Percentiles rank a stretch among this genome's conserved stretches.
Evolutionary conservation across 2,113 vertebrate genomes (phyloP).

Genomic region (Oceanodroma tethys): DNA sequence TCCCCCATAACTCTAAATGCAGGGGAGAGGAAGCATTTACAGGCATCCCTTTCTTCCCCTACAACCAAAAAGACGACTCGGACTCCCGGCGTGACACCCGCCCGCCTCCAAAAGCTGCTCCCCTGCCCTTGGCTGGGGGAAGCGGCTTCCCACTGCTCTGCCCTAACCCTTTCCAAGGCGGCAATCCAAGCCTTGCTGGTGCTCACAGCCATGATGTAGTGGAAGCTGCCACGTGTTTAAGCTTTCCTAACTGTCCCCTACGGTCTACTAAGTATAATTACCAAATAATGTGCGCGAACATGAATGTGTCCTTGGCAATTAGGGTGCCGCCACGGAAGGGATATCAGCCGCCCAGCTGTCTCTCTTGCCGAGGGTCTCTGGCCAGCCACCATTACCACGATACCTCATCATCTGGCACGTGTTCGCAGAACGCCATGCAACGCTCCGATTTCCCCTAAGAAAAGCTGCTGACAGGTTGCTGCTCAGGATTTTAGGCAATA

Average conservation of each 20-base stretch:
- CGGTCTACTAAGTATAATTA: neutral
- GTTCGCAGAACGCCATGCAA: neutral
- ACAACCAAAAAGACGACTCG: accelerated
- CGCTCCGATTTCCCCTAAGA: neutral
- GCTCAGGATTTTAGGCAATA: neutral
- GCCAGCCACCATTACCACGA: neutral
- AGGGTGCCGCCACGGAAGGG: neutral
- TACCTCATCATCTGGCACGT: neutral
- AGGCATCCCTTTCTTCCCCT: neutral
- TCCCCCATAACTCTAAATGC: too few species aligned
- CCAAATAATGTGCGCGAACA: neutral
- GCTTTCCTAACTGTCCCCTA: neutral
- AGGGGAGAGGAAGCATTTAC: neutral
- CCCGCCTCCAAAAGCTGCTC: neutral
- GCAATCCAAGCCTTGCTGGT: neutral
- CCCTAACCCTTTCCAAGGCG: neutral
- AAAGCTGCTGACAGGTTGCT: neutral
- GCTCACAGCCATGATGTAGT: neutral
- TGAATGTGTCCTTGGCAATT: neutral
- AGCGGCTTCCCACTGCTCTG: neutral
- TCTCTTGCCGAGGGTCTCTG: neutral
- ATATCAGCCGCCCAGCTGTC: neutral
- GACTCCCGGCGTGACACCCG: neutral
- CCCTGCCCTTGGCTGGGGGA: neutral
- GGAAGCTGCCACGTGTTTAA: neutral